Base-by-base conservation (phyloP, 1,140 invertebrate genomes). In the Andrena cerasifolii region DNA sequence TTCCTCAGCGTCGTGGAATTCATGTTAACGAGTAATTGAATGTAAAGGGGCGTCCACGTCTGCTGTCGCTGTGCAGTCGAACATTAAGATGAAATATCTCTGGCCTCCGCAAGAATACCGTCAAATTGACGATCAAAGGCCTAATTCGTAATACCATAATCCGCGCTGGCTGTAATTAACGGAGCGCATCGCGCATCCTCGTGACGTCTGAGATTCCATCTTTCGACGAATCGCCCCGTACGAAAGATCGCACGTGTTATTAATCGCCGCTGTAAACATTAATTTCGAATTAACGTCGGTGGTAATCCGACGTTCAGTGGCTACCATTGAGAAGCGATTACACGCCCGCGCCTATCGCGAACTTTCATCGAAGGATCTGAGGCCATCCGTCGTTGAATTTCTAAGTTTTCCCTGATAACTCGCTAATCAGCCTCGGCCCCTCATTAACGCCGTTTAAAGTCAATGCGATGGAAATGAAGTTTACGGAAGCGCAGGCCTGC, bases 21-120 rank as follows among this genome's bases (percentile, higher is more conserved):
- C 61, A 3, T 75, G 72, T 75, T 75, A 75, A 75, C 72, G 62
- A 66, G 72, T 75, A 75, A 75, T 75, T 75, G 72, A 47, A 45
- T 36, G 61, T 75, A 66, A 75, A 75, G 40, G 40, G 58, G 58
- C 68, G 56, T 61, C 36, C 56, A 49, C 54, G 54, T 5, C 16
- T 51, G 10, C 8, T 31, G 58, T 61, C 26, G 24, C 28, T 16
- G 2, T 14, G 6, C 7, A 18, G 8, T 16, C n/a, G 16, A 40
- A n/a, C 54, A 33, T 71, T 33, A 33, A 43, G 40, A 28, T 45
- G 54, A 58, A 71, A 71, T 71, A 59, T 71, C n/a, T 10, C 12
- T 36, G 10, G 21, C 7, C 16, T 0, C 18, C 4, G 33, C 16
- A 6, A 26, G 36, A 71, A 58, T n/a, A 21, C 6, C 67, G 24